Conservation (phyloP, 2,797 vertebrate genomes). For the Amblyopsis hoosieri region DNA sequence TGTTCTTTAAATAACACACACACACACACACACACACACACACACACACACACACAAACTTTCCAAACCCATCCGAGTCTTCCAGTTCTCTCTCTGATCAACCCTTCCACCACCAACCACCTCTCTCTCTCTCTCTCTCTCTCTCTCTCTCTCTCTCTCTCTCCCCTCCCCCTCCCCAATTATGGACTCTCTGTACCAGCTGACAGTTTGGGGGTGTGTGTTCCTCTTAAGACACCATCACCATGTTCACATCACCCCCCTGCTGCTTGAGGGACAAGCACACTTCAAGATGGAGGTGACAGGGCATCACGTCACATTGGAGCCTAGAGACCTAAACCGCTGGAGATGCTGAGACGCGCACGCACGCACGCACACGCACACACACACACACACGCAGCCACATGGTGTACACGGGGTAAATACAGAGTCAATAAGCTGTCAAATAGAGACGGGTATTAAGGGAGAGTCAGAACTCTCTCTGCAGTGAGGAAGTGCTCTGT, state of each 20-base stretch:
- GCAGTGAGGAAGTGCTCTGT: slow-evolving; percentile 72
- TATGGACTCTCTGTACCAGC: slow-evolving; percentile 1
- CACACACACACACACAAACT: slow-evolving; percentile 7
- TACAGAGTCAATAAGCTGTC: slow-evolving; percentile 81
- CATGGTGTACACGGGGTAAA: slow-evolving; percentile 72
- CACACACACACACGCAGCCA: slow-evolving; percentile 38
- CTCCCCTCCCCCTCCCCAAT: too few relatives aligned
- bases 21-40: slow-evolving; percentile 7
- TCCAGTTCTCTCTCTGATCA: too few relatives aligned
- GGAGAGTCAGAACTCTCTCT: slow-evolving; percentile 75
- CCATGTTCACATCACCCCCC: slow-evolving; percentile 56
- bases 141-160: slow-evolving; percentile 40
- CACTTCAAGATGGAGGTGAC: slow-evolving; percentile 76
- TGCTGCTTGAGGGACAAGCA: slow-evolving; percentile 79
- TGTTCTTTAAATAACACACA: slow-evolving; percentile 28
- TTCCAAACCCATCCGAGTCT: not conserved
- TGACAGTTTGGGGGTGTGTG: slow-evolving; percentile 62
- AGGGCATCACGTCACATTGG: slow-evolving; percentile 67
- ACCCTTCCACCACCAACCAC: slow-evolving; percentile 53
- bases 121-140: slow-evolving; percentile 47
- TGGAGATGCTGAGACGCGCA: slow-evolving; percentile 68
- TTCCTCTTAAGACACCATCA: slow-evolving; percentile 65
- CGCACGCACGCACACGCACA: slow-evolving; percentile 22
- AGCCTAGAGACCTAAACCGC: slow-evolving; percentile 75
- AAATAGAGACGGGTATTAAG: slow-evolving; percentile 82